Evolutionary conservation across 2,888 invertebrate species (phyloP).

Genomic region (Orthosia gothica): DNA sequence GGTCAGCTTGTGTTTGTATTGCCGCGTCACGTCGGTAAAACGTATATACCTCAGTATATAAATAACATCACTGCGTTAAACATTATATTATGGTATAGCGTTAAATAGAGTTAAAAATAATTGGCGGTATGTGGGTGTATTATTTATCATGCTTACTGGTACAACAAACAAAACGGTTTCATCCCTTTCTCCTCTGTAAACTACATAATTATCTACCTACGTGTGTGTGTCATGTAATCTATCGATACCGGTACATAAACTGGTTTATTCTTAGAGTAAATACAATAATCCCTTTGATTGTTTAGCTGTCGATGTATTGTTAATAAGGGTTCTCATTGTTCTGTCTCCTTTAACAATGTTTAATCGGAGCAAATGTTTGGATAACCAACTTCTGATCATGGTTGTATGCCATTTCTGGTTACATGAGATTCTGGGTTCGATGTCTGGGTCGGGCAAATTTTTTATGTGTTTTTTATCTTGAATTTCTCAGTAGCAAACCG

Average conservation of each 20-base stretch:
- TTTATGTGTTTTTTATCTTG: background rate
- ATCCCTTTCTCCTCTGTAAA: constrained; percentile 4
- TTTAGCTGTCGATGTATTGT: background rate
- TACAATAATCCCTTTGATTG: constrained; percentile 25
- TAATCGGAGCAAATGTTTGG: background rate
- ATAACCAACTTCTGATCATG: background rate
- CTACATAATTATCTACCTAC: background rate
- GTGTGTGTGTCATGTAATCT: constrained; percentile 13
- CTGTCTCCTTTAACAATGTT: constrained; percentile 7
- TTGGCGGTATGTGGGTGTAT: too few species aligned
- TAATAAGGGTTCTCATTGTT: constrained; percentile 26
- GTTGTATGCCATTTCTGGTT: background rate
- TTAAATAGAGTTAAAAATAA: too few species aligned
- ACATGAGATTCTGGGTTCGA: background rate
- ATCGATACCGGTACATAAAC: background rate
- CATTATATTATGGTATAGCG: too few species aligned
- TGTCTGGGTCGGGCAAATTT: background rate
- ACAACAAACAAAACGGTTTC: constrained; percentile 14
- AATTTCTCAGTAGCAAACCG: too few species aligned
- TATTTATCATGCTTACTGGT: background rate
- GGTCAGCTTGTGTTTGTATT: too few species aligned
- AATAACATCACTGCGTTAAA: too few species aligned
- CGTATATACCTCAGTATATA: too few species aligned
- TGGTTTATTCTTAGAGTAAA: background rate
- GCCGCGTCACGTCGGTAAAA: too few species aligned